Evolutionary conservation across 2,797 vertebrate species (phyloP), one percentile per base, ranked within the genome.

Genomic region (Mus minutoides): DNA sequence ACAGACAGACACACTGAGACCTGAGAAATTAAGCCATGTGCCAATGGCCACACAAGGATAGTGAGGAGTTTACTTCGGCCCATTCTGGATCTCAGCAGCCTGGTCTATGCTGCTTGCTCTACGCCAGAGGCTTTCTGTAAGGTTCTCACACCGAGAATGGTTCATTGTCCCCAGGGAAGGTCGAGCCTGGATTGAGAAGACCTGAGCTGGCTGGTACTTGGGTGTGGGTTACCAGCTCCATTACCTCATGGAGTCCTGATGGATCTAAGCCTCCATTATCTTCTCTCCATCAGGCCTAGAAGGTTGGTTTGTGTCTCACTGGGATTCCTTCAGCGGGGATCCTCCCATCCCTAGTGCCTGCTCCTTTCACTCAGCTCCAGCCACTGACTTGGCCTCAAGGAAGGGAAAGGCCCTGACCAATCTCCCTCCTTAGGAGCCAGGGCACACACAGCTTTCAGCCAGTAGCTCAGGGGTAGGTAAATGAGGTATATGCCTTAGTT

Each of bases 121-220:
- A 78, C 29, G 60, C 83, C 78, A 93, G 93, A 46, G 94, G 62
- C 40, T 91, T 95, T 96, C 96, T 37, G 60, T 76, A 91, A 96
- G 64, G 19, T 83, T 77, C 64, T 60, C 64, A 87, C 71, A 60
- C 24, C 19, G 37, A 88, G 52, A 93, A 73, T 71, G 78, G 64
- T 12, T 94, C 26, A 7, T 71, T 86, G 46, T 90, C 14, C 34
- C 54, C 17, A 29, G 34, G 52, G 52, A 88, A 17, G 46, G 26
- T 79, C 89, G 91, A 89, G 40, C 26, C 80, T 89, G 92, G 71
- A 92, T 62, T 1, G 12, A 83, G 88, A 78, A 60, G 31, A 54
- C n/a, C 49, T 58, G 4, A 8, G 13, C 22, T 64, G 78, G 90
- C 43, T 22, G 60, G 64, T 12, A 24, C 64, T 71, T 3, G 2